phyloP scores from a whole-genome alignment of 2,113 vertebrate genomes.

The Heterotilapia buettikoferi region DNA sequence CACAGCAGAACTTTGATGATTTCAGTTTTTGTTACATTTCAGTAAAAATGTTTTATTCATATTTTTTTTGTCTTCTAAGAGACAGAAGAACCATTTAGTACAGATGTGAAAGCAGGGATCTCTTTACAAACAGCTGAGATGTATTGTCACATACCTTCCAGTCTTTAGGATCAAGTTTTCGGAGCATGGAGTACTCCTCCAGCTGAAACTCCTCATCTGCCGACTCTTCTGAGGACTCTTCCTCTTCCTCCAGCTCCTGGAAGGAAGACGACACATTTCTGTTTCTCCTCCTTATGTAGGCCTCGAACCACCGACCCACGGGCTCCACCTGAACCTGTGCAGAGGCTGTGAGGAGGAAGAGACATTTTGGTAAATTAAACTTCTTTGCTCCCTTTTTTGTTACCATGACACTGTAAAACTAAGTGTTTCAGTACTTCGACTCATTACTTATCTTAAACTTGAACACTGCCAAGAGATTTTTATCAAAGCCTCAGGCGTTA shows the following conservation, averaged over 20 bases:
- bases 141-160: conserved; percentile 82
- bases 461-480: not conserved
- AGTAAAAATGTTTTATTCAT: not conserved
- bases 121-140: not conserved
- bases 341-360: conserved; percentile 71
- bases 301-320: conserved; percentile 97
- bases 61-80: not conserved
- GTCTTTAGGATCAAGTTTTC: conserved; percentile 97
- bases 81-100: not conserved
- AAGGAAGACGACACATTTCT: conserved; percentile 91
- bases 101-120: not conserved
- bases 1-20: not conserved
- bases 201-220: conserved; percentile 94
- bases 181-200: conserved; percentile 90
- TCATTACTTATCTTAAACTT: not conserved
- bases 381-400: not conserved
- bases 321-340: conserved; percentile 90
- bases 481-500: not conserved
- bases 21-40: not conserved
- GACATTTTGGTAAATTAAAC: not conserved
- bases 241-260: conserved; percentile 96
- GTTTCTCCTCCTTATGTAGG: conserved; percentile 89
- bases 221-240: conserved; percentile 88
- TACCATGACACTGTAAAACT: not conserved
- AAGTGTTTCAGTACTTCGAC: not conserved